A percentile compares a stretch with the other conserved stretches of the same genome.
Conservation (phyloP, 1,140 invertebrate genomes). For the Lordiphosa mommai region DNA sequence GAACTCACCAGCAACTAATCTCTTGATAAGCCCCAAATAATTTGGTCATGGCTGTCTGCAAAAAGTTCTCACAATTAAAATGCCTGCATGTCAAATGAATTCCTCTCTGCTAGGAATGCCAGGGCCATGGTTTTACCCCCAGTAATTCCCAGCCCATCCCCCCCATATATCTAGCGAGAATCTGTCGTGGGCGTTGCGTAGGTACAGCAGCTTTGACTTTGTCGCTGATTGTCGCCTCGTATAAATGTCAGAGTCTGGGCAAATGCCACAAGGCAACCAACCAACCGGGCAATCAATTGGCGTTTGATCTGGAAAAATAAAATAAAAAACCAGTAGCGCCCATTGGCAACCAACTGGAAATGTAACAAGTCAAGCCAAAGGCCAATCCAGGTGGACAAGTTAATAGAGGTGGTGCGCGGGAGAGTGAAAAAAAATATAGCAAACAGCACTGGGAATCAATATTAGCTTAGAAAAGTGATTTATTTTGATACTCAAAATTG, state of each 20-base stretch:
- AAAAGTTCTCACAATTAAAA: conserved; percentile 71
- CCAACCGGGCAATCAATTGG: conserved; percentile 33
- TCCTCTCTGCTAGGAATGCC: conserved; percentile 48
- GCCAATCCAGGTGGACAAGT: conserved; percentile 64
- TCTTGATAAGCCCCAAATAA: conserved; percentile 41
- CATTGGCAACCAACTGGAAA: conserved; percentile 52
- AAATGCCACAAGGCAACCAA: conserved; percentile 48
- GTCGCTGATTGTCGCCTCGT: conserved; percentile 55
- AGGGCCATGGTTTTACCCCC: conserved; percentile 31
- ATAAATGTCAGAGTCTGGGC: conserved; percentile 61
- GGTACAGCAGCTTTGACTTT: conserved; percentile 56
- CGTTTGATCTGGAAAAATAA: conserved; percentile 8
- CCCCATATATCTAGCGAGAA: background rate
- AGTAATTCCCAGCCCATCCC: background rate
- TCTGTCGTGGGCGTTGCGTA: conserved; percentile 66
- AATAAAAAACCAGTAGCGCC: conserved; percentile 59
- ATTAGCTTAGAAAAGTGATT: too few species aligned
- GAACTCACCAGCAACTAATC: conserved; percentile 23
- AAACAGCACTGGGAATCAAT: too few species aligned
- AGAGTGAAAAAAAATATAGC: background rate
- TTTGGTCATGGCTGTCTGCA: conserved; percentile 52
- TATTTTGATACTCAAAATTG: too few species aligned
- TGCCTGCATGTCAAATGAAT: conserved; percentile 44
- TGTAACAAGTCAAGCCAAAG: conserved; percentile 62
- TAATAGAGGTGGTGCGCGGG: conserved; percentile 27